phyloP scores from a whole-genome alignment of 2,113 vertebrate species.

The Platysternon megacephalum region DNA sequence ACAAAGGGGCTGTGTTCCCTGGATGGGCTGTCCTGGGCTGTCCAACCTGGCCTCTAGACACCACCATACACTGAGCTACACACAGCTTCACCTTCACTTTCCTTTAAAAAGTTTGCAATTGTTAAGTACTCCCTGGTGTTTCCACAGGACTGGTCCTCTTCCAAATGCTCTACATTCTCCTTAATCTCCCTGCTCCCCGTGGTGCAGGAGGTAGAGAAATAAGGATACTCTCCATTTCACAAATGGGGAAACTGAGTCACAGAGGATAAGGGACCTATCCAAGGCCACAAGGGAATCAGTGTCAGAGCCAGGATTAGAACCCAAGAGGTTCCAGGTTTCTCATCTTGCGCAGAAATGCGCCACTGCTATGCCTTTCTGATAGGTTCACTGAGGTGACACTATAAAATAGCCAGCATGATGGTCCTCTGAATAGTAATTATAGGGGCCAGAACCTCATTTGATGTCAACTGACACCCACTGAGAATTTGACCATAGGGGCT shows the following conservation, averaged over 20 bases:
- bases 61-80: neutral
- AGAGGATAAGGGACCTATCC: neutral
- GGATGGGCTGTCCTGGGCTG: neutral
- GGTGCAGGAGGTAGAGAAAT: neutral
- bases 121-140: neutral
- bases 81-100: neutral
- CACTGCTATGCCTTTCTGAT: accelerated
- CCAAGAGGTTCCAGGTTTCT: neutral
- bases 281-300: neutral
- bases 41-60: no score
- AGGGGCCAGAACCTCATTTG: accelerated
- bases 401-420: neutral
- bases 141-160: neutral
- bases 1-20: neutral
- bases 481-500: neutral
- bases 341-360: accelerated
- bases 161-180: neutral
- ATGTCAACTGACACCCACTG: neutral
- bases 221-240: neutral
- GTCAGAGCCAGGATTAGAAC: neutral
- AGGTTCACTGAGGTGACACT: neutral
- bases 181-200: neutral
- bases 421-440: accelerated
- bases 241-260: neutral
- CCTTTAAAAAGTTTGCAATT: neutral